A percentile compares a stretch with the other conserved stretches of the same genome.
Conservation (phyloP, 1,140 invertebrate species). For the Microplitis mediator region DNA sequence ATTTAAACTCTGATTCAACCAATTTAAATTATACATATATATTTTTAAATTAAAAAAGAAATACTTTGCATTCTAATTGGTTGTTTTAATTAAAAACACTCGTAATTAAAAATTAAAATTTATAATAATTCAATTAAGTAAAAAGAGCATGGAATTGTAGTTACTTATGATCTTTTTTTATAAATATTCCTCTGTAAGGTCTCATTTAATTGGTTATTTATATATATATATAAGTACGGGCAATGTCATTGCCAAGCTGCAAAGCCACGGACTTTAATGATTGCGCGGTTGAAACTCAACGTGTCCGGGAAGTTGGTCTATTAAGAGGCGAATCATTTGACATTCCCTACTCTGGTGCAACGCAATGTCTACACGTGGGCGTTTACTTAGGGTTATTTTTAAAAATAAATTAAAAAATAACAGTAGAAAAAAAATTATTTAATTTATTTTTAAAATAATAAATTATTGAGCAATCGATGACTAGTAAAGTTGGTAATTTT, state of each 20-base stretch:
- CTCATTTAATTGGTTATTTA: neutral
- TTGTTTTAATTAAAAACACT: too few species aligned
- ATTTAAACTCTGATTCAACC: too few species aligned
- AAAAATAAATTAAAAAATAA: slow-evolving; percentile 22
- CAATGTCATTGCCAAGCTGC: slow-evolving; percentile 55
- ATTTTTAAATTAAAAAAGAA: too few species aligned
- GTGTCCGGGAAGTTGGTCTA: slow-evolving; percentile 58
- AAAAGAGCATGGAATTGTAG: too few species aligned
- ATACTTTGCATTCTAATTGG: too few species aligned
- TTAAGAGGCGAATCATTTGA: slow-evolving; percentile 50
- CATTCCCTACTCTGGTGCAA: slow-evolving; percentile 37
- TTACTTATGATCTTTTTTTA: too few species aligned
- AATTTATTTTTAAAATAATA: too few species aligned
- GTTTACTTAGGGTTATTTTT: neutral
- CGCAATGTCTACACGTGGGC: slow-evolving; percentile 2
- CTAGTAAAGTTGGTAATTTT: too few species aligned
- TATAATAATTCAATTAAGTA: too few species aligned
- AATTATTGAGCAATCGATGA: too few species aligned
- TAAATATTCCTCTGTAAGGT: neutral
- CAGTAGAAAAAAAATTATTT: neutral
- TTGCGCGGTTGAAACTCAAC: slow-evolving; percentile 53
- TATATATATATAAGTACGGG: slow-evolving; percentile 6
- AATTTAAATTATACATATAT: too few species aligned
- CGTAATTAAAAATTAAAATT: too few species aligned
- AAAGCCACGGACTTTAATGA: slow-evolving; percentile 37